A percentile compares a stretch with the other conserved stretches of the same genome.
Conservation (phyloP, 2,888 invertebrate genomes). For the Cephus nigrinus region DNA sequence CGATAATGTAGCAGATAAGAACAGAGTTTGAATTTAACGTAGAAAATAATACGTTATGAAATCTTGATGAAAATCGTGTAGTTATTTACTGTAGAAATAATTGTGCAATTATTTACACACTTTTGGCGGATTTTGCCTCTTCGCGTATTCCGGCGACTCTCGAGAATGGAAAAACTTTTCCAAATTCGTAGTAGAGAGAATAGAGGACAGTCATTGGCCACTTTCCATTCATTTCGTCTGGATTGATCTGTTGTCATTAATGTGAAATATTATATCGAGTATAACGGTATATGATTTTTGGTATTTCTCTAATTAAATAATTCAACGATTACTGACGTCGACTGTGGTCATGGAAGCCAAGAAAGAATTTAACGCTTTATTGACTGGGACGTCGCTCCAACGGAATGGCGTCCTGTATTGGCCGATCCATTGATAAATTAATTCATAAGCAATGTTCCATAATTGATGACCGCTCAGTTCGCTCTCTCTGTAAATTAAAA, state of each 20-base stretch:
- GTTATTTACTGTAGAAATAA: background rate
- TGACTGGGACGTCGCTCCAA: constrained; percentile 82
- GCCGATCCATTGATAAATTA: constrained; percentile 85
- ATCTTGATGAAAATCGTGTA: background rate
- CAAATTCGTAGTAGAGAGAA: constrained; percentile 83
- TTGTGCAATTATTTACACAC: constrained; percentile 31
- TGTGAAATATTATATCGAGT: background rate
- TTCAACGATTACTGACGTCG: background rate
- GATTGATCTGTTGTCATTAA: constrained; percentile 71
- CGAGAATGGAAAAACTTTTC: constrained; percentile 82
- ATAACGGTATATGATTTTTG: background rate
- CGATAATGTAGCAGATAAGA: too few species aligned
- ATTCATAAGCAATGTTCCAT: constrained; percentile 77
- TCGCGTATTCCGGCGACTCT: constrained; percentile 80
- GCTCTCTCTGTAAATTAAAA: constrained; percentile 73
- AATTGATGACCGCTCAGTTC: constrained; percentile 76
- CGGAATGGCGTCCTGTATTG: constrained; percentile 79
- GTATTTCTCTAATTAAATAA: constrained; percentile 3
- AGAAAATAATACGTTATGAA: too few species aligned
- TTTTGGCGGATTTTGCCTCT: constrained; percentile 80
- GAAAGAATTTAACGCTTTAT: constrained; percentile 82
- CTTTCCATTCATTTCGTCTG: constrained; percentile 80
- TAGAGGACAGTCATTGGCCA: constrained; percentile 85
- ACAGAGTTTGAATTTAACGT: too few species aligned
- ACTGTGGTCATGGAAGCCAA: constrained; percentile 74